These are phyloP conservation scores for Chiridota heheva DNA, from an alignment of 35 echinoderm and acorn worm genomes.

Conservation along the genomic window DNA sequence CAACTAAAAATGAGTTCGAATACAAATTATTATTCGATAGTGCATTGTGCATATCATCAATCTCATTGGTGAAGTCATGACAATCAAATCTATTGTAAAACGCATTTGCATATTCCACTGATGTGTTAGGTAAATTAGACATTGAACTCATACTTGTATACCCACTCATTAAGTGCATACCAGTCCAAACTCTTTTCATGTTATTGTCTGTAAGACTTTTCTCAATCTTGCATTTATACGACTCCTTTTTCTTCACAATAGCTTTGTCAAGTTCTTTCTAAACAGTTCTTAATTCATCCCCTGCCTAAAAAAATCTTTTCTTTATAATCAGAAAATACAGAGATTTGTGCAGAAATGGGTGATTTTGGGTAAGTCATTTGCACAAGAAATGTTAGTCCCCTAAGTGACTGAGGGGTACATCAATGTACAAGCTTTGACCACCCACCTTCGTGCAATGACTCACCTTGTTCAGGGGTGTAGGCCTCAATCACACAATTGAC, in stretches of 20 bases:
- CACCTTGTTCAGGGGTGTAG: too few species aligned
- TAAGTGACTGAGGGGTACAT: too few species aligned
- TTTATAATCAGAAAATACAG: too few species aligned
- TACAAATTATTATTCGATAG: background rate
- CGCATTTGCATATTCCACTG: slow-evolving; percentile 45
- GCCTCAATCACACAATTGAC: too few species aligned
- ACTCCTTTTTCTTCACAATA: slow-evolving; percentile 16
- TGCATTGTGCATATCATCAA: background rate
- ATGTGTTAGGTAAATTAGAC: background rate
- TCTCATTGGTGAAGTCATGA: too few species aligned
- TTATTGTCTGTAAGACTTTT: slow-evolving; percentile 38
- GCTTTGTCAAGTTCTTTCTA: slow-evolving; percentile 41
- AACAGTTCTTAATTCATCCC: slow-evolving; percentile 22
- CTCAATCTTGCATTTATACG: slow-evolving; percentile 39
- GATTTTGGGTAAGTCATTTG: too few species aligned
- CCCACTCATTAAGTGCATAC: slow-evolving; percentile 40
- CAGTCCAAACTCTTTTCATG: slow-evolving; percentile 26
- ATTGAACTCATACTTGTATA: slow-evolving; percentile 8
- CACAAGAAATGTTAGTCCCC: too few species aligned
- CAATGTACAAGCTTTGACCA: too few species aligned
- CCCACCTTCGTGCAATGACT: too few species aligned
- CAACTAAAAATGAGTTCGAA: background rate
- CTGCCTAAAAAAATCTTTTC: too few species aligned
- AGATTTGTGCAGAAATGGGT: too few species aligned
- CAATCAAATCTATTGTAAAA: slow-evolving; percentile 41